Percentiles rank a stretch among this genome's conserved stretches.
phyloP scores from a whole-genome alignment of 2,113 vertebrate species.

The Lycaon pictus region DNA sequence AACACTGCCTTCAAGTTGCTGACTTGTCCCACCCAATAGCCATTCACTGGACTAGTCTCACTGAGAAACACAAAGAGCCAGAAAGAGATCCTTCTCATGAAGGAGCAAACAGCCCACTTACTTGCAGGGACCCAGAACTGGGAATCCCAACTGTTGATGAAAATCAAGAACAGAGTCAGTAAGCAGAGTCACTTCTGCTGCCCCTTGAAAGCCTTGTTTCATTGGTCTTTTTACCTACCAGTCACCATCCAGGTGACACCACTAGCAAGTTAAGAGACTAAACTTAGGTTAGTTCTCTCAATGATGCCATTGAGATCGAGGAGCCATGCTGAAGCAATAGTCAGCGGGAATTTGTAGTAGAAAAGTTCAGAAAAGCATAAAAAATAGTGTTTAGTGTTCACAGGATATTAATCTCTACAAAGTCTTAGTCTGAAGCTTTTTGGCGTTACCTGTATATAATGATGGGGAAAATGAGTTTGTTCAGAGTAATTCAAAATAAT shows the following conservation, averaged over 20 bases:
- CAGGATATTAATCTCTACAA: not conserved
- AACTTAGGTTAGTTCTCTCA: not conserved
- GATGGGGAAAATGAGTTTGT: not conserved
- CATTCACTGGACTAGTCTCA: slow-evolving; percentile 21
- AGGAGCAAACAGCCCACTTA: not conserved
- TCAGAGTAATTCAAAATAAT: not conserved
- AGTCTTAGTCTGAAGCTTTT: not conserved
- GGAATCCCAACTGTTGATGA: not conserved
- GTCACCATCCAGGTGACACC: not conserved
- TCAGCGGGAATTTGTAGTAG: not conserved
- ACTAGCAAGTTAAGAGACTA: not conserved
- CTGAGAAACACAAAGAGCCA: slow-evolving; percentile 22
- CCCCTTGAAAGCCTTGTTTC: not conserved
- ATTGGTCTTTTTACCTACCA: not conserved
- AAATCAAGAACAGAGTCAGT: not conserved
- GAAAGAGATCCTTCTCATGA: not conserved
- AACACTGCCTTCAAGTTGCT: slow-evolving; percentile 5
- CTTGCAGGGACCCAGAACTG: not conserved
- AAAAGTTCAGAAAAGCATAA: not conserved
- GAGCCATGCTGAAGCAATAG: not conserved
- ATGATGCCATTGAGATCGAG: not conserved
- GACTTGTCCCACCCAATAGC: not conserved
- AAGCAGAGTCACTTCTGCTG: not conserved
- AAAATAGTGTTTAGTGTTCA: not conserved
- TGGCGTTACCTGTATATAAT: not conserved